phyloP scores from a whole-genome alignment of 2,113 vertebrate species.

The Dascyllus trimaculatus region DNA sequence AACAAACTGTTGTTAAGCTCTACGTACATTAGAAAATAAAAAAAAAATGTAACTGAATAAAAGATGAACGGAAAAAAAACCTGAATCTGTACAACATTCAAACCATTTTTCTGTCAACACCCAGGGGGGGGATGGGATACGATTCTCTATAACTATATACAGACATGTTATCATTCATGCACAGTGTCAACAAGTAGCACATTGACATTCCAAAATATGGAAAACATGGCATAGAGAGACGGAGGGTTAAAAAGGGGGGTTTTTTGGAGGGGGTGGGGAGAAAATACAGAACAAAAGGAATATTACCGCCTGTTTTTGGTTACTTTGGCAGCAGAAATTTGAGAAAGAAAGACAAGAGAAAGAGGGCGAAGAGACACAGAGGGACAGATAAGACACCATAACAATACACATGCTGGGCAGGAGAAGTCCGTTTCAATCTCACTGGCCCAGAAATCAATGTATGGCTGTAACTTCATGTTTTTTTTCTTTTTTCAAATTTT shows the following conservation, averaged over 20 bases:
- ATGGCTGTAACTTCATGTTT: constrained; percentile 84
- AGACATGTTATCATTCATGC: constrained; percentile 88
- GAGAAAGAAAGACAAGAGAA: constrained; percentile 40
- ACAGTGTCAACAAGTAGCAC: constrained; percentile 88
- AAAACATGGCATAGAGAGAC: constrained; percentile 71
- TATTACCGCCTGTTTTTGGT: constrained; percentile 54
- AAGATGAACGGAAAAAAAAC: constrained; percentile 60
- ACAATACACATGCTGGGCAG: constrained; percentile 80
- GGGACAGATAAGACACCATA: constrained; percentile 74
- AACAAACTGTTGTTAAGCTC: constrained; percentile 52
- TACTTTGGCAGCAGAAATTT: constrained; percentile 56
- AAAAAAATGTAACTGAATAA: constrained; percentile 44
- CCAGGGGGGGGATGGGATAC: constrained; percentile 80
- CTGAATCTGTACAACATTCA: constrained; percentile 84
- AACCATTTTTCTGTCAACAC: constrained; percentile 71
- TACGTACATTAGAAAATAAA: constrained; percentile 43
- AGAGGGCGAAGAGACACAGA: constrained; percentile 47
- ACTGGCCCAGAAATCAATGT: constrained; percentile 80
- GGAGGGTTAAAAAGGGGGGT: constrained; percentile 8
- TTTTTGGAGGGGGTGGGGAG: not conserved
- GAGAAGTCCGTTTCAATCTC: constrained; percentile 70
- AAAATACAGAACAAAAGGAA: constrained; percentile 37
- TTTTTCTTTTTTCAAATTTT: constrained; percentile 32
- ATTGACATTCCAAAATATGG: constrained; percentile 86
- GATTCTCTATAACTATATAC: constrained; percentile 85